Evolutionary conservation across 2,113 vertebrate species (phyloP).

Genomic region (Atherinomorus stipes): DNA sequence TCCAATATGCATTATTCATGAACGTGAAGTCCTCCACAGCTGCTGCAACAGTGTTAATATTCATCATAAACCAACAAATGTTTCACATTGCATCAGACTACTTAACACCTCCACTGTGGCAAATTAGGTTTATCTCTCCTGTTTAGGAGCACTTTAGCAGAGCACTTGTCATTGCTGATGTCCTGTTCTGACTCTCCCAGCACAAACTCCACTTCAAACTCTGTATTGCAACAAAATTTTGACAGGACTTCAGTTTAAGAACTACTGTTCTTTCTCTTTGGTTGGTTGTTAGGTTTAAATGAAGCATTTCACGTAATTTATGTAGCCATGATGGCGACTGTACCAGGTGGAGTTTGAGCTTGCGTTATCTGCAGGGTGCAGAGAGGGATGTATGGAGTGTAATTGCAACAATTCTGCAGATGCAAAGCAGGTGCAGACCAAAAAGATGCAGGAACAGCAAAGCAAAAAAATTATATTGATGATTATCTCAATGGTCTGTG

Average conservation of each 20-base stretch:
- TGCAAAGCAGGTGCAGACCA: constrained; percentile 36
- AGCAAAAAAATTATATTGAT: constrained; percentile 28
- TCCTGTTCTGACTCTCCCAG: constrained; percentile 5
- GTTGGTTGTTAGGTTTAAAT: background rate
- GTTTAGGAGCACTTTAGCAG: constrained; percentile 22
- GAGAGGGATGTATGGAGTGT: background rate
- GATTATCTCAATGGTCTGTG: constrained; percentile 31
- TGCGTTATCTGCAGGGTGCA: background rate
- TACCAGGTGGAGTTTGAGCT: background rate
- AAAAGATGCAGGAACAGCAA: constrained; percentile 32
- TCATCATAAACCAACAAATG: constrained; percentile 39
- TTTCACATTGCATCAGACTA: constrained; percentile 32
- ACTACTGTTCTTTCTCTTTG: background rate
- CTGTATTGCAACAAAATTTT: background rate
- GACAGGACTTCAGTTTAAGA: background rate
- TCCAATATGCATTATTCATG: constrained; percentile 50
- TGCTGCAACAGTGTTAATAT: constrained; percentile 46
- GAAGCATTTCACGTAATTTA: no score
- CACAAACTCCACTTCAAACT: constrained; percentile 12
- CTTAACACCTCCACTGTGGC: constrained; percentile 31
- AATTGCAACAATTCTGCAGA: constrained; percentile 20
- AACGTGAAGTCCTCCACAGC: background rate
- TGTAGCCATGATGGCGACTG: no score
- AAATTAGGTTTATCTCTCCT: background rate
- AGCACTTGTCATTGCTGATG: constrained; percentile 3